These are phyloP conservation scores for Drosophila murphyi DNA, from an alignment of 1,140 invertebrate genomes.

Conservation along the genomic window DNA sequence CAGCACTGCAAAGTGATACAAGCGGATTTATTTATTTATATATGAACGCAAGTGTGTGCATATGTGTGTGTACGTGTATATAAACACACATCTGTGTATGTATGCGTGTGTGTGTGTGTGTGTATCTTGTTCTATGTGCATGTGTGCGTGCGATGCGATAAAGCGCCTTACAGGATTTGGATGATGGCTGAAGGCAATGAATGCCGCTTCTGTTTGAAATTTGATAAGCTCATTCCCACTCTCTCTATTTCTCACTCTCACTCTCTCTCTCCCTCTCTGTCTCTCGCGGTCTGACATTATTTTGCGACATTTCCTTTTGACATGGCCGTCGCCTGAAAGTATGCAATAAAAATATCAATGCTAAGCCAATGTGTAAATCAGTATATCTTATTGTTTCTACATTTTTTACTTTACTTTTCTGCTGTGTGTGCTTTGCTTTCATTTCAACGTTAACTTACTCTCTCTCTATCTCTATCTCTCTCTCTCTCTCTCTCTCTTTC, in stretches of 20 bases:
- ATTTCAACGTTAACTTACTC: constrained; percentile 3
- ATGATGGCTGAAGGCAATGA: constrained; percentile 58
- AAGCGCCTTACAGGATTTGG: constrained; percentile 81
- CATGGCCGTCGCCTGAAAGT: constrained; percentile 60
- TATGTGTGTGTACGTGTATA: neutral
- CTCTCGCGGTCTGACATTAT: constrained; percentile 64
- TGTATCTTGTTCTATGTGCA: constrained; percentile 13
- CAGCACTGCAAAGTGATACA: constrained; percentile 71
- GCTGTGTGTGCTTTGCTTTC: neutral
- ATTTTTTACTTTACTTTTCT: constrained; percentile 41
- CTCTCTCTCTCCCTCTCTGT: neutral
- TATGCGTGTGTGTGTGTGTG: neutral
- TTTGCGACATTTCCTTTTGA: constrained; percentile 68
- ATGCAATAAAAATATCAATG: constrained; percentile 79
- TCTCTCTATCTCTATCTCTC: neutral
- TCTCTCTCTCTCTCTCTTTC: neutral
- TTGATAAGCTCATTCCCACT: constrained; percentile 63
- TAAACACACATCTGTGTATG: neutral
- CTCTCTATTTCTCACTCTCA: neutral
- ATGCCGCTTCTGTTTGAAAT: constrained; percentile 72
- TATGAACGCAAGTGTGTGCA: constrained; percentile 30
- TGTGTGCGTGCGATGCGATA: constrained; percentile 71
- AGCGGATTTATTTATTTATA: constrained; percentile 76
- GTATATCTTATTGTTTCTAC: constrained; percentile 77
- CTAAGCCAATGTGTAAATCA: constrained; percentile 80